These are phyloP conservation scores for Cynoglossus semilaevis DNA, from an alignment of 2,113 vertebrate species.

Conservation along the genomic window DNA sequence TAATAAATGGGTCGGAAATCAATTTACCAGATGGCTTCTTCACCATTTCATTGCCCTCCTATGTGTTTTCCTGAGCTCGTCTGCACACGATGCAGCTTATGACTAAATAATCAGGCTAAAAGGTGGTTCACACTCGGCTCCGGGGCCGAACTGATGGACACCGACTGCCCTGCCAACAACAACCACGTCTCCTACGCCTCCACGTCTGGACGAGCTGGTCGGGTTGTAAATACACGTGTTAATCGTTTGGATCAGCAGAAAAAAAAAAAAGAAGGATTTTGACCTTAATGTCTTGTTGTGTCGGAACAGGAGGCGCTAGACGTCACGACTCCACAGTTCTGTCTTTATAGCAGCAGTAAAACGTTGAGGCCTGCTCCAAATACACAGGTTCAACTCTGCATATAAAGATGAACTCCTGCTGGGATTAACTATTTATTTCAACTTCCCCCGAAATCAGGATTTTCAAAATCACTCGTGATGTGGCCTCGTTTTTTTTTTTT, in stretches of 20 bases:
- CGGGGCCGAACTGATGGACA: slow-evolving; percentile 8
- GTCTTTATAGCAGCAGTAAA: background rate
- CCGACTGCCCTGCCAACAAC: background rate
- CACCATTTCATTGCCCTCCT: slow-evolving; percentile 9
- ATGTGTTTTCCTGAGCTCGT: slow-evolving; percentile 11
- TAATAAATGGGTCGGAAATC: slow-evolving; percentile 20
- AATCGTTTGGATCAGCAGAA: slow-evolving; percentile 31
- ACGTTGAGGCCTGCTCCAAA: background rate
- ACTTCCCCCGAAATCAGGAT: too few relatives aligned
- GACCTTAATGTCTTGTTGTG: slow-evolving; percentile 1
- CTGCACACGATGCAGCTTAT: background rate
- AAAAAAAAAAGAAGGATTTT: slow-evolving; percentile 11
- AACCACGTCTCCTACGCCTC: background rate
- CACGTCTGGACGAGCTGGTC: slow-evolving; percentile 5
- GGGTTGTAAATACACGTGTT: slow-evolving; percentile 4
- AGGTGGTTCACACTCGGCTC: slow-evolving; percentile 21
- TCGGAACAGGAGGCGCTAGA: background rate
- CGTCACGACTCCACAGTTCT: background rate
- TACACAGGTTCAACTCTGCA: too few relatives aligned
- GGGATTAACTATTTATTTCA: too few relatives aligned
- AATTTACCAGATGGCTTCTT: slow-evolving; percentile 26
- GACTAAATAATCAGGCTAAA: background rate
- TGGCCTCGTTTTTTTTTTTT: too few relatives aligned
- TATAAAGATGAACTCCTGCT: too few relatives aligned
- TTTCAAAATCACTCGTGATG: too few relatives aligned